Evolutionary conservation across 2,797 vertebrate genomes (phyloP).

Genomic region (Alectoris magna): DNA sequence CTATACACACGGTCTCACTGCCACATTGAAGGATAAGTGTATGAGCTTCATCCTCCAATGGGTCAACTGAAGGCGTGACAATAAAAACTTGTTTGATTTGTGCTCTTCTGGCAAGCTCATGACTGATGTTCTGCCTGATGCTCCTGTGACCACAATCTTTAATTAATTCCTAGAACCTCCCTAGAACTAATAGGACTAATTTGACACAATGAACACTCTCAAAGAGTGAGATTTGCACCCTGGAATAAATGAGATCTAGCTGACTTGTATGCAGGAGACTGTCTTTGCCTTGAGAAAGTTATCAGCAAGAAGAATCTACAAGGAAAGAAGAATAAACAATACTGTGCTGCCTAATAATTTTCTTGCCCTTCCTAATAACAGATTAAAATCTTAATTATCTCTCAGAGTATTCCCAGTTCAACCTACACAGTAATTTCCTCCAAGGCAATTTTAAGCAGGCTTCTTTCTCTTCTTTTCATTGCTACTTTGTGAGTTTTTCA

Average conservation of each 20-base stretch:
- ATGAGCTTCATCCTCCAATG: background rate
- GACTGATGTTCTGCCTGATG: background rate
- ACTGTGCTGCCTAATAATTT: background rate
- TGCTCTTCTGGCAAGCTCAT: background rate
- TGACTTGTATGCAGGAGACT: accelerated
- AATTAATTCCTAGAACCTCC: background rate
- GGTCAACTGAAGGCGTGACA: background rate
- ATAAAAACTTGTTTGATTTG: background rate
- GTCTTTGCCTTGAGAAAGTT: background rate
- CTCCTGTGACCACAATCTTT: background rate
- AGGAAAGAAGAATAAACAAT: background rate
- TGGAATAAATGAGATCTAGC: background rate
- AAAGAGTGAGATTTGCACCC: background rate
- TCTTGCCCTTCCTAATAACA: background rate
- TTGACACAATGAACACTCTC: background rate
- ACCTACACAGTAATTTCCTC: background rate
- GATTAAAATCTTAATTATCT: background rate
- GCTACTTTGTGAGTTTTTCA: background rate
- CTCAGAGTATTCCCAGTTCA: background rate
- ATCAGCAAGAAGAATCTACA: background rate
- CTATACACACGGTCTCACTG: background rate
- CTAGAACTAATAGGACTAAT: background rate
- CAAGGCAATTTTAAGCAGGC: background rate
- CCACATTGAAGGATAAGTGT: background rate
- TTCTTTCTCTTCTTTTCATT: background rate